A percentile compares a stretch with the other conserved stretches of the same genome.
Evolutionary conservation across 2,888 invertebrate species (phyloP).

Genomic region (Lasioglossum vierecki): DNA sequence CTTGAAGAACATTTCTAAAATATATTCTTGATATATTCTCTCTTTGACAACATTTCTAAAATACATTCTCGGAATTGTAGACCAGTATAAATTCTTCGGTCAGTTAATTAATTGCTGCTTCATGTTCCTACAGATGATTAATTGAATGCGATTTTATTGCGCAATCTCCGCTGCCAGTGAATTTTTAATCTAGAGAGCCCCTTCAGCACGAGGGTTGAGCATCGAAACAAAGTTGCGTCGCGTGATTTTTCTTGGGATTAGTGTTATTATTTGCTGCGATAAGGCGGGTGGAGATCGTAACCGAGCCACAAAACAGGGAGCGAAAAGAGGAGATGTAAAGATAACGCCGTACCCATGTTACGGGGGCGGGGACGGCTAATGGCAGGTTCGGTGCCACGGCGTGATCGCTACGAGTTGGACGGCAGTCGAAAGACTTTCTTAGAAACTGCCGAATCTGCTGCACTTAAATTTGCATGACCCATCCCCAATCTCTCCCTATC

Average conservation of each 20-base stretch:
- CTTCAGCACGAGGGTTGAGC: neutral
- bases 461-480: no score
- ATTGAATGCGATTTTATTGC: neutral
- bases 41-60: no score
- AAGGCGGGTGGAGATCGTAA: conserved; percentile 11
- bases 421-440: neutral
- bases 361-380: neutral
- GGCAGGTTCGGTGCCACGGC: neutral
- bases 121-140: neutral
- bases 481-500: neutral
- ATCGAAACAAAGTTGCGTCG: conserved; percentile 21
- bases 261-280: conserved; percentile 35
- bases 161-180: neutral
- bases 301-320: conserved; percentile 5
- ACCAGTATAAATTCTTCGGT: no score
- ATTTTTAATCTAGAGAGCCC: neutral
- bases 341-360: conserved; percentile 15
- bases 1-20: no score
- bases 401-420: neutral
- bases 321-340: conserved; percentile 5
- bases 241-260: conserved; percentile 14
- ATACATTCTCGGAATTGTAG: no score
- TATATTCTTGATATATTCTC: no score
- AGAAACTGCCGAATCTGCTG: neutral
- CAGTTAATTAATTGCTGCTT: neutral